Base-by-base conservation (phyloP, 64 coral and sea anemone genomes). In the Actinia equina region DNA sequence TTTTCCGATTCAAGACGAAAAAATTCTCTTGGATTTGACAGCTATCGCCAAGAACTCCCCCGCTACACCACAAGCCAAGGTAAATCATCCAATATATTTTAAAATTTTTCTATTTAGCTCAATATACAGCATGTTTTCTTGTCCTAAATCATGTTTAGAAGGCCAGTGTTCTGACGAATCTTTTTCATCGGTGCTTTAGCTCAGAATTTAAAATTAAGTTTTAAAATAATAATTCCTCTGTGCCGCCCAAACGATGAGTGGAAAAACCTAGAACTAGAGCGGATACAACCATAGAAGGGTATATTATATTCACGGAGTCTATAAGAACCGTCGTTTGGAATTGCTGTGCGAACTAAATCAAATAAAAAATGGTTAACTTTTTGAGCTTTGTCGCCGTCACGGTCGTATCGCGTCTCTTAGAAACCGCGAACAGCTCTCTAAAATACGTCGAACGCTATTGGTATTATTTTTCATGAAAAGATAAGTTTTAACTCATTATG, bases 311-410 rank as follows among this genome's bases (percentile, higher is more conserved):
- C 13, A 30, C 23, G 11, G 69, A 74, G 69, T 74, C 26, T 16
- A 74, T 74, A 74, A 74, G 11, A 30, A 8, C 69, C 27, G 25
- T 74, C 13, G 69, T 74, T 74, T 74, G 25, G 41, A 41, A 65
- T 27, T 41, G 69, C 25, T 37, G 23, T 4, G 69, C 45, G 42
- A 81, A 81, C 43, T 37, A 81, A 81, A 81, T 81, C 78, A 81
- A 81, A 81, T 81, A 81, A 49, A 44, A 49, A 81, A 81, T 49
- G 42, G 45, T 81, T 81, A 81, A 81, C 78, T 81, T 81, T 81
- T 81, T 81, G 78, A 81, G 78, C 78, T 81, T 81, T 81, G 78
- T 10, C 78, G 78, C 22, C 52, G 49, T 81, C 49, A 81, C 12
- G 15, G 44, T 51, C 14, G 49, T 17, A 17, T 74, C 23, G 69